phyloP scores from a whole-genome alignment of 1,140 invertebrate genomes.

The Geopemphigus sp. region DNA sequence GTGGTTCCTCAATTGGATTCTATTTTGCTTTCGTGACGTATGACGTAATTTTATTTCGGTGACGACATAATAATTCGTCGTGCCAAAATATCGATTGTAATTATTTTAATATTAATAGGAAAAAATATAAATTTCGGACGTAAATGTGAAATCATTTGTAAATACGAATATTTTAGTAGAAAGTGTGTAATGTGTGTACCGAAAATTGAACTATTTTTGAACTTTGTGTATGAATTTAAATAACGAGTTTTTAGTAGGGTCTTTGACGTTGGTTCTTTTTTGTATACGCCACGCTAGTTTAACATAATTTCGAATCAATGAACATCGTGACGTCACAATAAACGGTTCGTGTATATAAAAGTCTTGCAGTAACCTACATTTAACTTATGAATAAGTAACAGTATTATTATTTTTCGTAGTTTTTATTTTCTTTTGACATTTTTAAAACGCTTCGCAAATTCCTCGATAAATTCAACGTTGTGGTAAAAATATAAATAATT shows the following conservation, averaged over 20 bases:
- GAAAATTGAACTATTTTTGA: background rate
- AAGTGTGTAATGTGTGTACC: too few species aligned
- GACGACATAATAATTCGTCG: too few species aligned
- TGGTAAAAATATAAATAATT: background rate
- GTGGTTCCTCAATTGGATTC: too few species aligned
- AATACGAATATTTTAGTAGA: too few species aligned
- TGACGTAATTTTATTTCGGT: too few species aligned
- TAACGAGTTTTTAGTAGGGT: background rate
- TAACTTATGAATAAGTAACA: background rate
- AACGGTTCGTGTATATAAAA: background rate
- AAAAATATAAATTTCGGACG: too few species aligned
- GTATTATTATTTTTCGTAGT: background rate
- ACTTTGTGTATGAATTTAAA: background rate
- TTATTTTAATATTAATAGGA: too few species aligned
- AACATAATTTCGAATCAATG: background rate
- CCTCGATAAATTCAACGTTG: too few species aligned
- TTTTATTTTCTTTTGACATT: background rate
- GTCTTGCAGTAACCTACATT: background rate
- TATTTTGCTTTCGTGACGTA: too few species aligned
- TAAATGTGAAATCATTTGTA: too few species aligned
- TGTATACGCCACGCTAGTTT: background rate
- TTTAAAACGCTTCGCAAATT: background rate
- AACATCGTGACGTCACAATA: slow-evolving; percentile 9
- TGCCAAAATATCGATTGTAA: too few species aligned
- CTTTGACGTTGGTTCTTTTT: background rate